These are phyloP conservation scores for Agrypnia vestita DNA, from an alignment of 1,140 invertebrate species.

Conservation along the genomic window DNA sequence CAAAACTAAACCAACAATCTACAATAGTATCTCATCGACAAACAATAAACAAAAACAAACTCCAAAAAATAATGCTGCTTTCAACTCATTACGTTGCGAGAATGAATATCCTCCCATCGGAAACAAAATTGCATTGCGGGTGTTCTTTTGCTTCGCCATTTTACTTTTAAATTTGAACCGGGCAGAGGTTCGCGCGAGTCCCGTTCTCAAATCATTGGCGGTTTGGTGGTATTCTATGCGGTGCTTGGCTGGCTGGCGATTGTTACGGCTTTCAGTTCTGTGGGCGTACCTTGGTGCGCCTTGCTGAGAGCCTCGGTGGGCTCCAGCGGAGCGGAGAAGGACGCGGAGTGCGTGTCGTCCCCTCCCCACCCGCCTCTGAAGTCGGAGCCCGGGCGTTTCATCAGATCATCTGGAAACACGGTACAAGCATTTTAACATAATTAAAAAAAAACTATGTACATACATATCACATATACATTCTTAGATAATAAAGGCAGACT, in stretches of 20 bases:
- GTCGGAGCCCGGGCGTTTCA: slow-evolving; percentile 79
- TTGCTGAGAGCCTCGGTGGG: slow-evolving; percentile 68
- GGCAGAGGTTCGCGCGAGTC: slow-evolving; percentile 13
- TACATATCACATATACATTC: no score
- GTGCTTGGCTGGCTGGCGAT: slow-evolving; percentile 35
- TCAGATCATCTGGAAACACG: slow-evolving; percentile 64
- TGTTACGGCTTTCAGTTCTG: slow-evolving; percentile 4
- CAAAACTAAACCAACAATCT: no score
- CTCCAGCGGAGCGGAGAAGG: slow-evolving; percentile 79
- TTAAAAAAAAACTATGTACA: no score
- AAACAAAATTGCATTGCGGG: neutral
- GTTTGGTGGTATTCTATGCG: slow-evolving; percentile 36
- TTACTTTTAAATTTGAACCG: slow-evolving; percentile 1
- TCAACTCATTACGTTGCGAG: slow-evolving; percentile 1
- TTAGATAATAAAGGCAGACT: no score
- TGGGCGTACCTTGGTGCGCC: slow-evolving; percentile 47
- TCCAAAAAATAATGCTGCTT: neutral
- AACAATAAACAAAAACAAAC: slow-evolving; percentile 6
- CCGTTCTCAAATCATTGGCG: neutral
- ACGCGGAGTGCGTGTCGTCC: slow-evolving; percentile 76
- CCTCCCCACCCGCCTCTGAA: slow-evolving; percentile 79
- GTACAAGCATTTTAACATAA: no score
- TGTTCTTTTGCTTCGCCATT: neutral
- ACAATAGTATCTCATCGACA: neutral
- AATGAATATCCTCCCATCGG: neutral